Evolutionary conservation across 2,888 invertebrate species (phyloP), one percentile per base, ranked within the genome.

Genomic region (Pseudococcus viburni): DNA sequence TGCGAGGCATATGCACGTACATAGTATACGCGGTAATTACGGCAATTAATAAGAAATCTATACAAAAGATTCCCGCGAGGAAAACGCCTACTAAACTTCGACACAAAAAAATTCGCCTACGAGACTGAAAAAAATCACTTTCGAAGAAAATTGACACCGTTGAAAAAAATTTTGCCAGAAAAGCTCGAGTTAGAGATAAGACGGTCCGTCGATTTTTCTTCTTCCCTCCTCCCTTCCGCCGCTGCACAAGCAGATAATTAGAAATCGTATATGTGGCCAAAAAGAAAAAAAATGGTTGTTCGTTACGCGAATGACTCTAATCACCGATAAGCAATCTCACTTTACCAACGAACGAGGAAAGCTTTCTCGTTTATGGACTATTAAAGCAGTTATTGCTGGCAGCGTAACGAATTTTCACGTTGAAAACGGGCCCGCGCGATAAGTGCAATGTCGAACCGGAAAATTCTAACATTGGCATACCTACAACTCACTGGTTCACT

Each of bases 371-470:
- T 73, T 73, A 73, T 73, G 33, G 73, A 33, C 73, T 73, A 73
- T 73, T 73, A 73, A 73, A 73, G 73, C 73, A 33, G 73, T 73
- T 73, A 73, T 73, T 33, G 73, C 26, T 33, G 73, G 33, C 73
- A 73, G 73, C 73, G 73, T 73, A 73, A 73, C 73, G 73, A 73
- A 73, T 73, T 73, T 73, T 73, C 73, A 26, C 73, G 73, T 73
- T 33, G 73, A 73, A 73, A 73, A 73, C 73, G 73, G 33, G 33
- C 73, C 73, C 73, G 73, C 33, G 73, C 33, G 73, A 33, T 33
- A 73, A 73, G 73, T 73, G 73, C 73, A 73, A 73, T 33, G 73
- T 73, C 73, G 73, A 73, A 73, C 73, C 73, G 73, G 73, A 73
- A 73, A 73, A 73, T 73, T 73, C 33, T 33, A 73, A 33, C 33